Conservation (phyloP, 2,797 vertebrate genomes). For the Aphelocoma californica region DNA sequence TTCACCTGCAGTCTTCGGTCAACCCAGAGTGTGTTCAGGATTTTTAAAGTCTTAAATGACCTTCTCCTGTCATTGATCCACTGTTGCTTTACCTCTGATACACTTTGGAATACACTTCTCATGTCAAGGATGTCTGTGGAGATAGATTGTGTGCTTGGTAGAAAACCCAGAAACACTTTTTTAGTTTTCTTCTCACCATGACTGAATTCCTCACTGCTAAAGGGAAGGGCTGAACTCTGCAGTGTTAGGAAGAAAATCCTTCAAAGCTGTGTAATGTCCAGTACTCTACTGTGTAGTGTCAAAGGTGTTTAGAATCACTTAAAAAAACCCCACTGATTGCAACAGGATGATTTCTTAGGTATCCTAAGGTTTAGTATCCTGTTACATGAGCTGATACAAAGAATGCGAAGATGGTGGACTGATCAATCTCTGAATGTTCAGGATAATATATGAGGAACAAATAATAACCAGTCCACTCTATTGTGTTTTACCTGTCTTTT, state of each 20-base stretch:
- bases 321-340: background rate
- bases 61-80: background rate
- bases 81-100: background rate
- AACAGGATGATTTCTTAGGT: background rate
- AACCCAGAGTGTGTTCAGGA: background rate
- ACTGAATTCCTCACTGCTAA: background rate
- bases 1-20: background rate
- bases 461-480: background rate
- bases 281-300: background rate
- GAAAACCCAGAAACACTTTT: background rate
- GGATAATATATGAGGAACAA: background rate
- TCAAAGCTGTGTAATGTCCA: background rate
- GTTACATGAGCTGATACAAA: background rate
- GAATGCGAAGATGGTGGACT: background rate
- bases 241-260: background rate
- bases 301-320: background rate
- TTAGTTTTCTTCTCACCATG: background rate
- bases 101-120: background rate
- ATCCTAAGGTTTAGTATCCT: background rate
- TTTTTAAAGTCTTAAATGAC: background rate
- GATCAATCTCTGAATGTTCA: background rate
- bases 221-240: background rate
- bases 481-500: background rate
- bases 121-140: background rate
- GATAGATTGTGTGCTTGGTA: background rate